A percentile compares a stretch with the other conserved stretches of the same genome.
phyloP scores from a whole-genome alignment of 1,140 invertebrate species.

The Eumeta japonica region DNA sequence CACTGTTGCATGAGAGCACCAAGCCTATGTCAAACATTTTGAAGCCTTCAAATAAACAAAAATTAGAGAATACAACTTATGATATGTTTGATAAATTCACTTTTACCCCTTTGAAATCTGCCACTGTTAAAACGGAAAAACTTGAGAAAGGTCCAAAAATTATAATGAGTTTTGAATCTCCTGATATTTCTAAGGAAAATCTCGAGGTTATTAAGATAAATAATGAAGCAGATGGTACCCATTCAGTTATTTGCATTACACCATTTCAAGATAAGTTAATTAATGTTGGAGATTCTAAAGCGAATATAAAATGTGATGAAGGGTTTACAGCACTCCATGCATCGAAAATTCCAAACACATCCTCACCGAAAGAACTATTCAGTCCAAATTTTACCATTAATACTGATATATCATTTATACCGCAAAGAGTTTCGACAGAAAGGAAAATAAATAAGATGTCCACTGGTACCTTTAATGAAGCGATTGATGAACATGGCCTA shows the following conservation, averaged over 20 bases:
- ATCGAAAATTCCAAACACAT: conserved; percentile 45
- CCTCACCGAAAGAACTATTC: conserved; percentile 45
- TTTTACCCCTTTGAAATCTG: conserved; percentile 38
- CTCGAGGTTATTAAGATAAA: conserved; percentile 26
- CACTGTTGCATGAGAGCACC: no score
- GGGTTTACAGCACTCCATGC: no score
- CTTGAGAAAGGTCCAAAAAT: conserved; percentile 37
- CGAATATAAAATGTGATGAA: no score
- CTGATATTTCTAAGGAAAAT: conserved; percentile 39
- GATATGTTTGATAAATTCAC: conserved; percentile 45
- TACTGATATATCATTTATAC: conserved; percentile 48
- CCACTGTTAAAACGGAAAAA: conserved; percentile 27
- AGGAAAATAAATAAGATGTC: conserved; percentile 35
- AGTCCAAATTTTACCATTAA: conserved; percentile 49
- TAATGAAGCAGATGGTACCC: conserved; percentile 42
- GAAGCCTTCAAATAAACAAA: conserved; percentile 40
- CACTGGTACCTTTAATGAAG: conserved; percentile 38
- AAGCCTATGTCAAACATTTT: no score
- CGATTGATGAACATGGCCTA: conserved; percentile 24
- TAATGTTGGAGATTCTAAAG: no score
- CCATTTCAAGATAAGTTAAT: no score
- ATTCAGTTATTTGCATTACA: conserved; percentile 35
- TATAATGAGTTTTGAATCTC: conserved; percentile 37
- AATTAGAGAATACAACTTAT: conserved; percentile 16
- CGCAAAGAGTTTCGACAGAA: conserved; percentile 52